These are phyloP conservation scores for Polyommatus icarus DNA, from an alignment of 2,888 invertebrate genomes.

Conservation along the genomic window DNA sequence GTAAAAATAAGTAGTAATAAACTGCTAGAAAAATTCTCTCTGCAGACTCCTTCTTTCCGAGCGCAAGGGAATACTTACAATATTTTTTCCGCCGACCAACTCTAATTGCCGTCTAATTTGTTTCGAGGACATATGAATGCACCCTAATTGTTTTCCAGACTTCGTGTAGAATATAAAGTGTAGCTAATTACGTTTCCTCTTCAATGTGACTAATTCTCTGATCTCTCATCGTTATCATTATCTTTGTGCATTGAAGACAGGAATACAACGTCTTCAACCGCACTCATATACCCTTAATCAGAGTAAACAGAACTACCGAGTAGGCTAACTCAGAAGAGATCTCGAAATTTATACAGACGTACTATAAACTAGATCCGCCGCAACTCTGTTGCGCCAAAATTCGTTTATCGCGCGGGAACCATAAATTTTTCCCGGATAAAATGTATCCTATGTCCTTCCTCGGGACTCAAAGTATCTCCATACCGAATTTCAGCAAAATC, in stretches of 20 bases:
- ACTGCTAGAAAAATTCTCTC: background rate
- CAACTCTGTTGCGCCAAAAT: too few species aligned
- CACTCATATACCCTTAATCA: too few species aligned
- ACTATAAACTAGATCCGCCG: too few species aligned
- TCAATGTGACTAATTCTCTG: background rate
- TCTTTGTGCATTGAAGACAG: background rate
- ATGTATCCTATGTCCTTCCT: too few species aligned
- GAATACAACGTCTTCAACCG: too few species aligned
- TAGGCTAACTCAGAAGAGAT: too few species aligned
- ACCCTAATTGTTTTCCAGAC: constrained; percentile 24
- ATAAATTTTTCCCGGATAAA: too few species aligned
- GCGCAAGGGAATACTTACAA: constrained; percentile 7
- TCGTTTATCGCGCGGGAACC: too few species aligned
- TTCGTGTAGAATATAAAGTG: constrained; percentile 20
- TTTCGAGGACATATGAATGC: constrained; percentile 22
- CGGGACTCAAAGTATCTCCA: too few species aligned
- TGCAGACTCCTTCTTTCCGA: background rate
- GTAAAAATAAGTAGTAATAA: background rate
- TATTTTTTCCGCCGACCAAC: constrained; percentile 12
- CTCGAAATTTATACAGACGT: too few species aligned
- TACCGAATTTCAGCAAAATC: too few species aligned
- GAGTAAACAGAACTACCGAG: too few species aligned
- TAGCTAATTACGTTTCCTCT: constrained; percentile 10
- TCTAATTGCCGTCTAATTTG: constrained; percentile 19
- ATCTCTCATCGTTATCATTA: background rate